Conservation (phyloP, 2,113 vertebrate species). For the Cinclus mexicanus region DNA sequence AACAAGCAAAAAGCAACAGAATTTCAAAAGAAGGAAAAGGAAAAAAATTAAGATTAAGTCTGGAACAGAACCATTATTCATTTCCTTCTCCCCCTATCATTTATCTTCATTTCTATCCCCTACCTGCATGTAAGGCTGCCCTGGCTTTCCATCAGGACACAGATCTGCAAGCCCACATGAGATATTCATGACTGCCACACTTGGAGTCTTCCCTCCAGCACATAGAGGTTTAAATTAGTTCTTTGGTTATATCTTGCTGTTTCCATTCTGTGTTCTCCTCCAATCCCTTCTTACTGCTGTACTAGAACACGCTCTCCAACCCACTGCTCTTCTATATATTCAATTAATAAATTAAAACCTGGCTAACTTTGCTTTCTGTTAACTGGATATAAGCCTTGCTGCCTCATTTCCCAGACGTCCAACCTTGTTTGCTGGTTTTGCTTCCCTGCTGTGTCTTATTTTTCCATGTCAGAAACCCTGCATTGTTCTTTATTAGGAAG, state of each 20-base stretch:
- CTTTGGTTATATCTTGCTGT: neutral
- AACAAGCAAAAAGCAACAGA: neutral
- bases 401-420: neutral
- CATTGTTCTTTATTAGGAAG: neutral
- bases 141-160: neutral
- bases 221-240: neutral
- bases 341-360: slow-evolving; percentile 8
- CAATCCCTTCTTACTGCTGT: neutral
- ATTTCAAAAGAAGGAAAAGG: neutral
- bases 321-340: neutral
- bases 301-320: neutral
- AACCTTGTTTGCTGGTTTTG: neutral
- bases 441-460: neutral
- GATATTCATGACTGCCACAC: neutral
- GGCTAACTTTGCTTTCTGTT: neutral
- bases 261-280: neutral
- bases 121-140: neutral
- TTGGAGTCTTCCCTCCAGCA: neutral
- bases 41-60: neutral
- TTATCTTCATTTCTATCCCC: neutral
- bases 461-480: neutral
- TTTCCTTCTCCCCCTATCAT: neutral
- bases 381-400: neutral
- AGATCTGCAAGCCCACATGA: neutral
- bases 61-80: neutral